These are phyloP conservation scores for Chelonus formosanus DNA, from an alignment of 2,888 invertebrate species.

Conservation along the genomic window DNA sequence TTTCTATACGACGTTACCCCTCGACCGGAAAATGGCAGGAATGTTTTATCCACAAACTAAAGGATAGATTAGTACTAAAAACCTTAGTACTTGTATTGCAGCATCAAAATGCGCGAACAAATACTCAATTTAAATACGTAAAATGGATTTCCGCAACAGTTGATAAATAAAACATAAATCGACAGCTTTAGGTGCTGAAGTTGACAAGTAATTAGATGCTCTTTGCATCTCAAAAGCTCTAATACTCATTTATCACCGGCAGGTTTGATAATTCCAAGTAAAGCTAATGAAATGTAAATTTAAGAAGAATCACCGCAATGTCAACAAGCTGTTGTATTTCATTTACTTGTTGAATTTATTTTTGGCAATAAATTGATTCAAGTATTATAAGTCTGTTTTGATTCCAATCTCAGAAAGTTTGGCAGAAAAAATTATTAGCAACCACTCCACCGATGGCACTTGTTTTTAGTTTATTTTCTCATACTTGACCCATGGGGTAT, in stretches of 20 bases:
- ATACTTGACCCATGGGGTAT: constrained; percentile 3
- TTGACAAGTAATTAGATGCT: too few relatives aligned
- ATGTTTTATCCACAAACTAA: constrained; percentile 43
- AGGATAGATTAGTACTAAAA: constrained; percentile 8
- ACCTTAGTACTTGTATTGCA: neutral
- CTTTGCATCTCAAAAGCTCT: too few relatives aligned
- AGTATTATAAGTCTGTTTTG: too few relatives aligned
- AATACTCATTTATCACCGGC: too few relatives aligned
- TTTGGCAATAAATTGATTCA: too few relatives aligned
- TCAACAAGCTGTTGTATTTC: neutral
- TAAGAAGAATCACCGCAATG: neutral
- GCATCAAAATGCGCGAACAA: neutral
- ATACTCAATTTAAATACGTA: neutral
- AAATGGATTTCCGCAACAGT: neutral
- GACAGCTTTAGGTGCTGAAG: too few relatives aligned
- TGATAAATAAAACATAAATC: too few relatives aligned
- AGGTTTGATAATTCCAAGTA: neutral
- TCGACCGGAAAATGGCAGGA: constrained; percentile 49
- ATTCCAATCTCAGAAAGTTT: neutral
- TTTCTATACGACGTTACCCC: constrained; percentile 45
- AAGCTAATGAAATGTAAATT: constrained; percentile 1
- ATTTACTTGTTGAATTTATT: too few relatives aligned
- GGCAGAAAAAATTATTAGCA: constrained; percentile 1
- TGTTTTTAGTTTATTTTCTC: constrained; percentile 4
- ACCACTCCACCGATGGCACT: neutral